These are phyloP conservation scores for Nothobranchius kuhntae DNA, from an alignment of 2,113 vertebrate genomes.

Conservation along the genomic window DNA sequence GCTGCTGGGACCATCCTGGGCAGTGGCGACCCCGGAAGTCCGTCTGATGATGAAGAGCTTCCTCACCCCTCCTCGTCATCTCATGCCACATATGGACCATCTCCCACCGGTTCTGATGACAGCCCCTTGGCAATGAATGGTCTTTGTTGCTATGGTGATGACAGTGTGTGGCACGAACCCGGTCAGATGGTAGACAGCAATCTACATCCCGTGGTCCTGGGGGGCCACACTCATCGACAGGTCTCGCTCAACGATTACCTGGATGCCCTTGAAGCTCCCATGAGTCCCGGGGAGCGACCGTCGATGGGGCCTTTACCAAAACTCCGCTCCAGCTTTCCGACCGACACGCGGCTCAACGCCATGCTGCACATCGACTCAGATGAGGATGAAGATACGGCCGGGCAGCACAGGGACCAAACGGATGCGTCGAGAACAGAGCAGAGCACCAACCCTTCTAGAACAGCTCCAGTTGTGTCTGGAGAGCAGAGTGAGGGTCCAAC, in stretches of 20 bases:
- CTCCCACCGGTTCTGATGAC: slow-evolving; percentile 73
- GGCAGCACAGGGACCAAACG: slow-evolving; percentile 41
- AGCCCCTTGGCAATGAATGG: slow-evolving; percentile 65
- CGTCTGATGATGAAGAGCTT: slow-evolving; percentile 95
- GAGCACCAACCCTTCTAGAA: slow-evolving; percentile 19
- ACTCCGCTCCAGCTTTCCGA: slow-evolving; percentile 95
- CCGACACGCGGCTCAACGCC: slow-evolving; percentile 91
- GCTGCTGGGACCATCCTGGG: slow-evolving; percentile 80
- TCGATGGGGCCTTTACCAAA: slow-evolving; percentile 88
- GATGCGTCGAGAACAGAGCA: slow-evolving; percentile 21
- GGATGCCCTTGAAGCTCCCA: slow-evolving; percentile 86
- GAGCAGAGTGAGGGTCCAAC: slow-evolving; percentile 2
- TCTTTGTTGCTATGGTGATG: slow-evolving; percentile 47
- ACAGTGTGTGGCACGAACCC: slow-evolving; percentile 53
- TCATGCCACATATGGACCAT: slow-evolving; percentile 47
- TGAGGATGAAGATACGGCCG: slow-evolving; percentile 86
- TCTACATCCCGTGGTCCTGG: slow-evolving; percentile 11
- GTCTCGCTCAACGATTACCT: slow-evolving; percentile 93
- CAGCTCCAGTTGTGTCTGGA: slow-evolving; percentile 34
- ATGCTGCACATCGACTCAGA: slow-evolving; percentile 99
- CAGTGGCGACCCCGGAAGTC: slow-evolving; percentile 93
- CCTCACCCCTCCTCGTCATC: slow-evolving; percentile 74
- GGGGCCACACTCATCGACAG: slow-evolving; percentile 80
- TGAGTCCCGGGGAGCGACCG: slow-evolving; percentile 83
- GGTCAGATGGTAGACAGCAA: slow-evolving; percentile 73